A percentile compares a stretch with the other conserved stretches of the same genome.
Evolutionary conservation across 2,888 invertebrate genomes (phyloP).

Genomic region (Lepas anatifera): DNA sequence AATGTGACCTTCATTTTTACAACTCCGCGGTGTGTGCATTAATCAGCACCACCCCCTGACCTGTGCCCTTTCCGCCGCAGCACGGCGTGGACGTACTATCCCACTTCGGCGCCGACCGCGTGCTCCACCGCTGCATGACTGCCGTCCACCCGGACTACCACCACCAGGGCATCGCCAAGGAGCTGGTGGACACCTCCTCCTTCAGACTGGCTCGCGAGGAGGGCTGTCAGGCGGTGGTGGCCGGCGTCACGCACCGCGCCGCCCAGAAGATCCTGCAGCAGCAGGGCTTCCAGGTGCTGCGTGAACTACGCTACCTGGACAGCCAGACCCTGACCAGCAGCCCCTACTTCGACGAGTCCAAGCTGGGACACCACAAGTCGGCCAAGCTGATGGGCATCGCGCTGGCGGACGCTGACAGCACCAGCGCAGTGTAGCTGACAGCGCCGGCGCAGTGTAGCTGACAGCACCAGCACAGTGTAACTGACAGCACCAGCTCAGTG

Average conservation of each 20-base stretch:
- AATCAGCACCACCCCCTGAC: no score
- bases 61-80: no score
- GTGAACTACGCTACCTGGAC: background rate
- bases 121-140: constrained; percentile 2
- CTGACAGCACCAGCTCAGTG: no score
- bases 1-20: no score
- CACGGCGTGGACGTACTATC: background rate
- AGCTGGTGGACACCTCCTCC: background rate
- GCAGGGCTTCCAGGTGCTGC: constrained; percentile 7
- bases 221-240: constrained; percentile 2
- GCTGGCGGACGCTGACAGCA: background rate
- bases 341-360: background rate
- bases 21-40: no score
- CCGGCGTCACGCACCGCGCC: constrained; percentile 6
- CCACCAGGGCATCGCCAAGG: constrained; percentile 11
- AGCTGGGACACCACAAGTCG: constrained; percentile 3
- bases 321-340: background rate
- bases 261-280: background rate
- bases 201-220: background rate
- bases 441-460: no score
- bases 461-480: no score
- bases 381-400: constrained; percentile 1
- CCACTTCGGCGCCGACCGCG: background rate
- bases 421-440: no score
- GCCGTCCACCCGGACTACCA: constrained; percentile 7